Base-by-base conservation (phyloP, 2,888 invertebrate genomes). In the Drosophila anceps region DNA sequence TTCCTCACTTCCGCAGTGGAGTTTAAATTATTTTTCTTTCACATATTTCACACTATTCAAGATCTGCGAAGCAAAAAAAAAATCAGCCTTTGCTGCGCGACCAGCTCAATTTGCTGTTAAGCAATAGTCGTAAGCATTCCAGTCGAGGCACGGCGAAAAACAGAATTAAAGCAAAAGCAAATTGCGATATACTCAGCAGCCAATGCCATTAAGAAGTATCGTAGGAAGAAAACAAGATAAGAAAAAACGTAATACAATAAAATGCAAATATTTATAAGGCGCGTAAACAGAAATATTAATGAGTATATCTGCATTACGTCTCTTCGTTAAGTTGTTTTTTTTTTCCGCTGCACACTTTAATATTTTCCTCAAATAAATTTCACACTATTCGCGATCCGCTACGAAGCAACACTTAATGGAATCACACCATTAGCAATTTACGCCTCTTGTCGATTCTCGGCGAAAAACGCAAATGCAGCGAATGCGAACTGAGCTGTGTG, bases 191-290 rank as follows among this genome's bases (percentile, higher is more conserved):
- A 0, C 24, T 24, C 24, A 24, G 4, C 24, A 24, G 24, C 37
- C 5, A 15, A 15, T 7, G 48, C 5, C 8, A 43, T 43, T 20
- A n/a, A 29, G 12, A n/a, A 48, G n/a, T 29, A 4, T 29, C 27
- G 27, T 8, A 29, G 29, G 29, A 48, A 29, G 20, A 18, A 54
- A 46, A 39, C n/a, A 10, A 46, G 48, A 29, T 12, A 20, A n/a
- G 4, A 31, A 12, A 15, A 20, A 31, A 15, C 24, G 39, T 18
- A 54, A 46, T 33, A 41, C 55, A 37, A 54, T 58, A 24, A 50
- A 51, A 61, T 61, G 48, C 27, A 44, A 54, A 61, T 55, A 53
- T 50, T 63, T 55, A 37, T 18, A 55, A 66, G 75, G 51, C n/a
- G 37, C 27, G 24, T 10, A 35, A 66, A 57, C 29, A 58, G 33